Evolutionary conservation across 2,797 vertebrate genomes (phyloP).

Genomic region (Mus minutoides): DNA sequence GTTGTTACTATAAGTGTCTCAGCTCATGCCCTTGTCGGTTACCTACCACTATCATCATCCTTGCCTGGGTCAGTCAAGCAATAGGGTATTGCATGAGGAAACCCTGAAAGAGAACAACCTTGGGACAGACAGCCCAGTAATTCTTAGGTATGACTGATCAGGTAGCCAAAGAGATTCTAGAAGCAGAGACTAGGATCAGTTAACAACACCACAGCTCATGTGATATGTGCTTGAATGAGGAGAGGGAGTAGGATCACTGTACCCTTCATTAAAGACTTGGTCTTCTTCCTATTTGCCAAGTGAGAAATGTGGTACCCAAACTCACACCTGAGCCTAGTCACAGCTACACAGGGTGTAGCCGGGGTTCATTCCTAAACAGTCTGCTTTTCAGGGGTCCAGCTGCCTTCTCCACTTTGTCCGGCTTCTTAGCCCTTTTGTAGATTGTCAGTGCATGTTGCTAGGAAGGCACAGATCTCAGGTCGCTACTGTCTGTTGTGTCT

Average conservation of each 20-base stretch:
- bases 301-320: background rate
- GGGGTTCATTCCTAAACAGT: background rate
- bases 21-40: background rate
- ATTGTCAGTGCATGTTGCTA: background rate
- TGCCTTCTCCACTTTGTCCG: background rate
- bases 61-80: background rate
- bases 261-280: background rate
- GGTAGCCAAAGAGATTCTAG: background rate
- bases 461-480: background rate
- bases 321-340: background rate
- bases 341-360: background rate
- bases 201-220: background rate
- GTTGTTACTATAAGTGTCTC: too few relatives aligned
- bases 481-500: background rate
- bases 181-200: background rate
- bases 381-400: background rate
- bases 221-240: background rate
- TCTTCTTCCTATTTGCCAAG: background rate
- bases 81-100: background rate
- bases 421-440: background rate
- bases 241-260: accelerated
- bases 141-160: background rate
- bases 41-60: background rate
- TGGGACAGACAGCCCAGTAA: background rate
- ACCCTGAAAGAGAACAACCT: background rate